A percentile compares a stretch with the other conserved stretches of the same genome.
Evolutionary conservation across 2,797 vertebrate species (phyloP).

Genomic region (Todus mexicanus): DNA sequence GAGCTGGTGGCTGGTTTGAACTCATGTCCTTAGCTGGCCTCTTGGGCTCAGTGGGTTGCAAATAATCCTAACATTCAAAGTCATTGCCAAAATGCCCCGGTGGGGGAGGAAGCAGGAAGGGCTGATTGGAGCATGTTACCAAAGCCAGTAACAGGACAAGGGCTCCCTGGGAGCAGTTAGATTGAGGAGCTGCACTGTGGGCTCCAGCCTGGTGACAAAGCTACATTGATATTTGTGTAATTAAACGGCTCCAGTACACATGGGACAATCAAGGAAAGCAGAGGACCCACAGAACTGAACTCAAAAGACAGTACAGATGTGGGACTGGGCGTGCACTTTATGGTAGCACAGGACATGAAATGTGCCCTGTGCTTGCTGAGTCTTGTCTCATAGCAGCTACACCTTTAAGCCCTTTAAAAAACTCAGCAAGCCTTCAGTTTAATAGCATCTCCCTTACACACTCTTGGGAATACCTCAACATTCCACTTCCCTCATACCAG

Average conservation of each 20-base stretch:
- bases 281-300: not conserved
- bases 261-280: not conserved
- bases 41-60: not conserved
- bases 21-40: not conserved
- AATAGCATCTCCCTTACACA: not conserved
- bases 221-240: not conserved
- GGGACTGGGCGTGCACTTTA: not conserved
- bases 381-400: not conserved
- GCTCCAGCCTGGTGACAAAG: not conserved
- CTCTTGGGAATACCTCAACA: not conserved
- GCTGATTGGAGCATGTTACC: not conserved
- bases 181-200: not conserved
- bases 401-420: not conserved
- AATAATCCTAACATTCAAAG: not conserved
- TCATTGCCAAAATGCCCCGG: not conserved
- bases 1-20: not conserved
- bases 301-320: not conserved
- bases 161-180: not conserved
- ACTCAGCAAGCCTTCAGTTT: not conserved
- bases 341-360: not conserved
- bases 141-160: not conserved
- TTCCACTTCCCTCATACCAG: not conserved
- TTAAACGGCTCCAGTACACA: not conserved
- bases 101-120: not conserved
- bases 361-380: not conserved